A percentile compares a stretch with the other conserved stretches of the same genome.
Evolutionary conservation across 2,113 vertebrate genomes (phyloP).

Genomic region (Cyanoramphus novaezelandiae): DNA sequence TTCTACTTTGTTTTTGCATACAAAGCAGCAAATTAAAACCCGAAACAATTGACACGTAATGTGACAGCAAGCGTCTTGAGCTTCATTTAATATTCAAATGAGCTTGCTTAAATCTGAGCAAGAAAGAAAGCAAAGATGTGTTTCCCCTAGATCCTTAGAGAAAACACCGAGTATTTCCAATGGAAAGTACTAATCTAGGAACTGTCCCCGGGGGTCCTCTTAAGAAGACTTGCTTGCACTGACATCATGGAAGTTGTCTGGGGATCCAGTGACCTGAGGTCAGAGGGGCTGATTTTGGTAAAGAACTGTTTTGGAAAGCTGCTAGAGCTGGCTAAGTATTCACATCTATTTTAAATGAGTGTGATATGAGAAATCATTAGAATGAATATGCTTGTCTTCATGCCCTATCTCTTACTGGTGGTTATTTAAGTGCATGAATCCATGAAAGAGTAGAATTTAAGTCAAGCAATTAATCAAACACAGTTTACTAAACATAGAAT

Average conservation of each 20-base stretch:
- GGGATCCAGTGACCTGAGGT: neutral
- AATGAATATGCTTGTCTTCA: neutral
- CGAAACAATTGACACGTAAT: neutral
- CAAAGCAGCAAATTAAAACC: neutral
- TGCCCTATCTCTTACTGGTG: neutral
- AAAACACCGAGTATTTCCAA: neutral
- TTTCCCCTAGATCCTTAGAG: neutral
- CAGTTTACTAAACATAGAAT: neutral
- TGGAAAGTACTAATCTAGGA: slow-evolving; percentile 8
- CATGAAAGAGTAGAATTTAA: neutral
- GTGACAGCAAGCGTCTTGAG: neutral
- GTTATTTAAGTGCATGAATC: neutral
- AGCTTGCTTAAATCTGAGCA: neutral
- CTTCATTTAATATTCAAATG: neutral
- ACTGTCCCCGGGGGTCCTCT: neutral
- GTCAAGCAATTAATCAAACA: neutral
- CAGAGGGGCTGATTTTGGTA: slow-evolving; percentile 3
- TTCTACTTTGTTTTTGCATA: neutral
- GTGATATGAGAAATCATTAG: neutral
- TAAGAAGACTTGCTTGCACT: neutral
- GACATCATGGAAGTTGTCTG: neutral
- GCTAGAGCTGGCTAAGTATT: neutral
- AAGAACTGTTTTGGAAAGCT: slow-evolving; percentile 7
- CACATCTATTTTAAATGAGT: neutral
- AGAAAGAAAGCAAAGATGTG: neutral